Evolutionary conservation across 1,140 invertebrate genomes (phyloP), one percentile per base, ranked within the genome.

Genomic region (Araneus ventricosus): DNA sequence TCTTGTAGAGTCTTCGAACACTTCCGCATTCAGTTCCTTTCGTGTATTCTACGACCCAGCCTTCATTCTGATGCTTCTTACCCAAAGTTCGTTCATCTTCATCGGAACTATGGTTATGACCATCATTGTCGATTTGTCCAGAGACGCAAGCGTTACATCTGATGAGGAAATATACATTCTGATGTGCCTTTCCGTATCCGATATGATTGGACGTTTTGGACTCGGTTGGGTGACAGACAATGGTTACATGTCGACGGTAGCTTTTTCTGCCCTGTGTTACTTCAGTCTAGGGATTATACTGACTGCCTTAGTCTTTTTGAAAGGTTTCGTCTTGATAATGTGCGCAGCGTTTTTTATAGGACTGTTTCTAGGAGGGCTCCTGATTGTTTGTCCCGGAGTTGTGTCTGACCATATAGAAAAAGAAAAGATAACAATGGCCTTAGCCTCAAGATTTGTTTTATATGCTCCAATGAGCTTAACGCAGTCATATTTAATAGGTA

Each of bases 401-500:
- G 52, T 90, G 10, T 57, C 39, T 6, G 41, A 90, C 1, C 30
- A 52, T n/a, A 59, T 90, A 6, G 88, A 90, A 37, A 52, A 90
- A 14, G 88, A 80, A 10, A 80, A 79, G 24, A 45, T 90, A 17
- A 79, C 67, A 20, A 80, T 90, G 88, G 88, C 88, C 1, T 57
- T 90, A n/a, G 45, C 88, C 24, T 90, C 88, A 27, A 59, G 88
- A 57, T 90, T 90, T 30, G 63, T 59, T 22, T 41, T 90, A 1
- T 90, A 79, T n/a, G 88, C 63, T 22, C 88, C 88, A n/a, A 57
- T 90, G n/a, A 90, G 88, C 10, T 30, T 90, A n/a, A 57, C 70
- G 17, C 88, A 90, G 22, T 90, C 88, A 17, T 57, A 45, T 52
- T 24, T 90, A 10, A 90, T 90, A 90, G 88, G 88, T 90, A 90